Percentiles rank a stretch among this genome's conserved stretches.
Conservation (phyloP, 2,888 invertebrate species). For the Liposcelis brunnea region DNA sequence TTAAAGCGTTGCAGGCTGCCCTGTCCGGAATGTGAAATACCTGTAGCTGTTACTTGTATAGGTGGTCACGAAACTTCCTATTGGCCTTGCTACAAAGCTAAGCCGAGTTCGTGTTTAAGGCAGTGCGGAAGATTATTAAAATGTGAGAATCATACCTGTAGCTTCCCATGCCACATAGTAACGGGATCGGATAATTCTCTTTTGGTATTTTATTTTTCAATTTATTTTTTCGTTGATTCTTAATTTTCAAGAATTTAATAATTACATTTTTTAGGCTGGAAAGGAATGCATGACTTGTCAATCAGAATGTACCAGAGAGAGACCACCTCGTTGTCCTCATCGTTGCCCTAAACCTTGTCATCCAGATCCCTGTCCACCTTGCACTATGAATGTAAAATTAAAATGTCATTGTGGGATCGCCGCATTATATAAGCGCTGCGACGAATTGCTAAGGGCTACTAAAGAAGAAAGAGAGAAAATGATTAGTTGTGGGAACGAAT, state of each 20-base stretch:
- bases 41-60: constrained; percentile 51
- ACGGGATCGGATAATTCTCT: constrained; percentile 25
- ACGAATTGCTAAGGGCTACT: constrained; percentile 36
- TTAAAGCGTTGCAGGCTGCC: constrained; percentile 27
- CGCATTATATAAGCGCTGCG: constrained; percentile 57
- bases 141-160: constrained; percentile 67
- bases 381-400: constrained; percentile 47
- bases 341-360: constrained; percentile 53
- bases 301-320: constrained; percentile 38
- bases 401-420: constrained; percentile 71
- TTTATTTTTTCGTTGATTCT: not conserved
- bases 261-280: constrained; percentile 23
- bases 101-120: constrained; percentile 58
- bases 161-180: constrained; percentile 50
- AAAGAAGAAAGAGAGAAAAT: constrained; percentile 24
- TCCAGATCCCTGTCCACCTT: constrained; percentile 55
- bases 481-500: constrained; percentile 62
- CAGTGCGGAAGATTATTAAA: constrained; percentile 50
- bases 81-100: constrained; percentile 52
- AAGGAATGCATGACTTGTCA: constrained; percentile 38
- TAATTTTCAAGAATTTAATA: not conserved
- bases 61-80: constrained; percentile 51
- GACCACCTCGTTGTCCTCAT: constrained; percentile 60
- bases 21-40: constrained; percentile 54
- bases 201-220: not conserved